Conservation (phyloP, 2,797 vertebrate genomes). For the Xenops minutus region DNA sequence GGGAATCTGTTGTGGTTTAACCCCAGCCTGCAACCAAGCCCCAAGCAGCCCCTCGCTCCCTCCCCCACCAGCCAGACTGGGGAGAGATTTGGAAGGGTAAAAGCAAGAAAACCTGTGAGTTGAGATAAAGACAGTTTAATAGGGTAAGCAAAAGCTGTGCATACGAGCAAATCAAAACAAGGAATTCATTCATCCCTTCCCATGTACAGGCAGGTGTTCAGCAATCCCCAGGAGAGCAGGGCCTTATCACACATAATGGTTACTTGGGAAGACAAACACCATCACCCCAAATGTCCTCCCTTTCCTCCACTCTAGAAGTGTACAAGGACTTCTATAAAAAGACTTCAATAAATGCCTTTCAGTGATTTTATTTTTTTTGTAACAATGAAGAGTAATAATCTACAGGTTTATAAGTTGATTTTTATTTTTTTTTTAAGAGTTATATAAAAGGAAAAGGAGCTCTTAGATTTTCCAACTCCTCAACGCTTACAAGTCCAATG, state of each 20-base stretch:
- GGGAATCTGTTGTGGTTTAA: background rate
- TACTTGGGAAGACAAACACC: background rate
- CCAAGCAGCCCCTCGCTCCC: too few species aligned
- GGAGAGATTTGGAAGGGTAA: background rate
- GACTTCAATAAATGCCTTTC: background rate
- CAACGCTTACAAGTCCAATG: background rate
- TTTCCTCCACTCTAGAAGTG: background rate
- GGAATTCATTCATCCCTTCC: background rate
- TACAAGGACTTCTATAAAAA: background rate
- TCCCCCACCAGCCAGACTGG: background rate
- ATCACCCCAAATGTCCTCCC: background rate
- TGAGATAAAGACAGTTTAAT: background rate
- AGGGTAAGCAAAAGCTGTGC: background rate
- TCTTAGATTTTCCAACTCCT: background rate
- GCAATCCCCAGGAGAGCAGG: background rate
- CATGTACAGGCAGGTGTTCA: background rate
- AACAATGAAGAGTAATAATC: background rate
- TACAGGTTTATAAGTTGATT: background rate
- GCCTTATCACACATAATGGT: background rate
- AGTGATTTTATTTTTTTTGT: background rate
- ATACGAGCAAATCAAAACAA: background rate
- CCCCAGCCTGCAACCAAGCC: background rate
- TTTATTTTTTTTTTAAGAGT: background rate
- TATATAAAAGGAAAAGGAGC: background rate
- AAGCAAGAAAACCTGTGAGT: background rate